These are phyloP conservation scores for Muntiacus reevesi DNA, from an alignment of 2,113 vertebrate genomes.

Conservation along the genomic window DNA sequence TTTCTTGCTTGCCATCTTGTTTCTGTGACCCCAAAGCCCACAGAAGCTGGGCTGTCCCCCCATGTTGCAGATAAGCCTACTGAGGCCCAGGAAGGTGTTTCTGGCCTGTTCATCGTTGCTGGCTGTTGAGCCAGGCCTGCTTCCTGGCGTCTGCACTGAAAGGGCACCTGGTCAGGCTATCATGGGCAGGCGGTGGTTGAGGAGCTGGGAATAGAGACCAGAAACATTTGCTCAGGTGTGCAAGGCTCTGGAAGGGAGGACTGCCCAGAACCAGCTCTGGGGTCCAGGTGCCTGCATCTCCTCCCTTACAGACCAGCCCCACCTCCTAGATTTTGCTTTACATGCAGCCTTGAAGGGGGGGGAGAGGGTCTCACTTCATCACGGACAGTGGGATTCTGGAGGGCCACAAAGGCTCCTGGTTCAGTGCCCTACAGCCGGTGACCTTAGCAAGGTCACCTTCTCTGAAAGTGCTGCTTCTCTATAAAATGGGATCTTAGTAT, in stretches of 20 bases:
- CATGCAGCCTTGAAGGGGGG: not conserved
- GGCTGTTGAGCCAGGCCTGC: not conserved
- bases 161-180: not conserved
- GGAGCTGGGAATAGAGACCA: not conserved
- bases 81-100: not conserved
- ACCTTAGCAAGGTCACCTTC: conserved; percentile 12
- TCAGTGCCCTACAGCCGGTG: not conserved
- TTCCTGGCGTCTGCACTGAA: not conserved
- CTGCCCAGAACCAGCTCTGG: not conserved
- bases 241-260: not conserved
- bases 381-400: not conserved
- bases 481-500: not conserved
- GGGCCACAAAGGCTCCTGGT: not conserved
- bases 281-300: not conserved
- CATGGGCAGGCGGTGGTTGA: not conserved
- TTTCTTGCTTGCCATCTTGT: not conserved
- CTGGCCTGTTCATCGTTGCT: no score
- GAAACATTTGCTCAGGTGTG: not conserved
- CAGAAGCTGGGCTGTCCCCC: not conserved
- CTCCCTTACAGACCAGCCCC: not conserved
- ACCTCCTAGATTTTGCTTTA: not conserved
- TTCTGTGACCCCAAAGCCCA: not conserved
- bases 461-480: not conserved
- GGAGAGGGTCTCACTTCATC: not conserved
- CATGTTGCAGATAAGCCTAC: not conserved